Conservation (phyloP, 2,888 invertebrate species). For the Eristalinus aeneus region DNA sequence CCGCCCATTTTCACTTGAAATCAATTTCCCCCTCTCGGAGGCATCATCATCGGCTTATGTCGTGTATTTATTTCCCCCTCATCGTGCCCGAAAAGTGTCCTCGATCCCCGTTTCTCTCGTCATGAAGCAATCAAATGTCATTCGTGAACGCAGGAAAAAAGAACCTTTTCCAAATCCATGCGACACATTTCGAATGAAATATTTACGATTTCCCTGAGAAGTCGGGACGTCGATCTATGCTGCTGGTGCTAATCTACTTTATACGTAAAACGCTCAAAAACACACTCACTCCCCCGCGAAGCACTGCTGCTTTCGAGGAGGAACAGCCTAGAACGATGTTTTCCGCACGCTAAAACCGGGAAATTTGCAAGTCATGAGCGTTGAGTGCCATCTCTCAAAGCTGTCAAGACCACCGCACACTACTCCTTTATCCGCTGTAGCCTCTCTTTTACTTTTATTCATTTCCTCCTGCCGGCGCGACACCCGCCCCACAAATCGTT, state of each 20-base stretch:
- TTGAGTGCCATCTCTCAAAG: slow-evolving; percentile 40
- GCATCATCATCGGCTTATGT: neutral
- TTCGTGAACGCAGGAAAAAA: neutral
- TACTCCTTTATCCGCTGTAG: slow-evolving; percentile 16
- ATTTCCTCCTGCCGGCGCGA: neutral
- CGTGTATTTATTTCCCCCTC: neutral
- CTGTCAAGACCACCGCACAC: slow-evolving; percentile 45
- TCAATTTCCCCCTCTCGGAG: neutral
- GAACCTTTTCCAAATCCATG: neutral
- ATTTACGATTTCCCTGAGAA: neutral
- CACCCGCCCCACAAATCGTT: slow-evolving; percentile 6
- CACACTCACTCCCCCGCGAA: neutral
- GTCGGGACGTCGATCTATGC: neutral
- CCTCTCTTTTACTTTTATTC: slow-evolving; percentile 9
- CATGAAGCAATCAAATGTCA: neutral
- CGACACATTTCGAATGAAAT: neutral
- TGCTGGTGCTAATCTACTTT: neutral
- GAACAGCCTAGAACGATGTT: slow-evolving; percentile 38
- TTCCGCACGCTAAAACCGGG: slow-evolving; percentile 25
- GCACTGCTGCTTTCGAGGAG: neutral
- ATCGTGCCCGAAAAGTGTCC: neutral
- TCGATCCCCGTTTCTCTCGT: neutral
- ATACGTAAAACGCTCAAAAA: neutral
- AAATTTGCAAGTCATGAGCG: slow-evolving; percentile 56
- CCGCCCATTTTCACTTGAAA: neutral